Conservation (phyloP, 2,888 invertebrate genomes). For the Hyposoter dolosus region DNA sequence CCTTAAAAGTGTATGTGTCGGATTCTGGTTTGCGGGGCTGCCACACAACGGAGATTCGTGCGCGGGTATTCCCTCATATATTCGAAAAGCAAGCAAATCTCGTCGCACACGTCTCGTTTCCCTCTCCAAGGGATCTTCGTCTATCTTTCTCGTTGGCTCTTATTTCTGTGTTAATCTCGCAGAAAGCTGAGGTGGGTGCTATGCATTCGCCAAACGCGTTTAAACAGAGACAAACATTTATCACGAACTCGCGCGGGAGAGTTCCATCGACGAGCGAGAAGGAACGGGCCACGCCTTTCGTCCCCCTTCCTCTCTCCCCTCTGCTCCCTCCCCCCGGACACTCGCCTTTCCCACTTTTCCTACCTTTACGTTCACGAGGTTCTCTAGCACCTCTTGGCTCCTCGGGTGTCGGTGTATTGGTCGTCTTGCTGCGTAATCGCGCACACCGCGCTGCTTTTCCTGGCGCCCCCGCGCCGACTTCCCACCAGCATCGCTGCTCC, state of each 20-base stretch:
- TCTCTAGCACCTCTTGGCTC: constrained; percentile 42
- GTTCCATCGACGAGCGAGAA: constrained; percentile 59
- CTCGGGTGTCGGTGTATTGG: constrained; percentile 6
- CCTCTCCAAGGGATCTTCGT: constrained; percentile 14
- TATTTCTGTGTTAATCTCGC: background rate
- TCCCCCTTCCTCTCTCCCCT: constrained; percentile 74
- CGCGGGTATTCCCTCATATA: constrained; percentile 22
- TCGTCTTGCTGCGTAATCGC: constrained; percentile 17
- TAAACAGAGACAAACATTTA: constrained; percentile 44
- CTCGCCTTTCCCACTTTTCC: constrained; percentile 53
- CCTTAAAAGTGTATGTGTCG: background rate
- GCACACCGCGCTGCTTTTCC: constrained; percentile 41
- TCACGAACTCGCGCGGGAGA: constrained; percentile 70
- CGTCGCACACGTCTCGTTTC: constrained; percentile 26
- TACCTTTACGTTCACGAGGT: constrained; percentile 36
- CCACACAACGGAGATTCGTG: background rate
- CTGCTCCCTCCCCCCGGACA: constrained; percentile 70
- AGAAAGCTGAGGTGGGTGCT: constrained; percentile 12
- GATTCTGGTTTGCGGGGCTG: background rate
- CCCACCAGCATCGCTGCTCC: constrained; percentile 45
- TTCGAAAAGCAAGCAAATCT: constrained; percentile 47
- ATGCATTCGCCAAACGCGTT: constrained; percentile 34
- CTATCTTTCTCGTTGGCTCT: constrained; percentile 41
- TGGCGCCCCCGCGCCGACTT: constrained; percentile 65
- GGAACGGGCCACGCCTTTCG: constrained; percentile 79